Evolutionary conservation across 1,140 invertebrate species (phyloP).

Genomic region (Drosophila biarmipes): DNA sequence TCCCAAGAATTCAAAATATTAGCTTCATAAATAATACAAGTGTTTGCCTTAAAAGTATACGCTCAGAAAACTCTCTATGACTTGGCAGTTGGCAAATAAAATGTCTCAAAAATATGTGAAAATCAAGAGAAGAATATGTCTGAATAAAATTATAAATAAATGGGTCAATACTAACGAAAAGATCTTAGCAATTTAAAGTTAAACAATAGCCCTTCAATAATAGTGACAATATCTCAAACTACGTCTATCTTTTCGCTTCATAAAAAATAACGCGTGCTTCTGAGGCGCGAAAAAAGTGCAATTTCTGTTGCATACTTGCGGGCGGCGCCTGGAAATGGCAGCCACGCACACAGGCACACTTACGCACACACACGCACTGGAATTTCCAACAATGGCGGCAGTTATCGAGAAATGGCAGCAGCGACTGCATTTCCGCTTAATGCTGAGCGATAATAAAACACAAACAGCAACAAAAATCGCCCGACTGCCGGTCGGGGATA

Average conservation of each 20-base stretch:
- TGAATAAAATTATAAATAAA: neutral
- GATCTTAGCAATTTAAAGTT: neutral
- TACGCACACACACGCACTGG: conserved; percentile 1
- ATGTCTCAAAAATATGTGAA: neutral
- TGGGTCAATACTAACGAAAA: neutral
- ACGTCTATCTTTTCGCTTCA: conserved; percentile 2
- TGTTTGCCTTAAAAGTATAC: neutral
- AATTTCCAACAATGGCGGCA: conserved; percentile 38
- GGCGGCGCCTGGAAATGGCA: conserved; percentile 55
- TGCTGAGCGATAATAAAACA: conserved; percentile 79
- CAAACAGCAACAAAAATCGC: conserved; percentile 62
- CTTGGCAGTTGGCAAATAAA: neutral
- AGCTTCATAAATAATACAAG: neutral
- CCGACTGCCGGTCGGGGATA: conserved; percentile 49
- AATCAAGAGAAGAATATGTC: neutral
- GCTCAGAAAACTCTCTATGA: neutral
- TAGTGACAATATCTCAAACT: conserved; percentile 1
- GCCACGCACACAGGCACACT: conserved; percentile 21
- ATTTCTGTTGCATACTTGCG: conserved; percentile 71
- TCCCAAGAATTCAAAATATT: neutral
- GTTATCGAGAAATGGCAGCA: conserved; percentile 64
- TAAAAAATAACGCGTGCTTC: conserved; percentile 8
- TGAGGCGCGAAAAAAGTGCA: conserved; percentile 16
- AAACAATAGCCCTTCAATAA: neutral
- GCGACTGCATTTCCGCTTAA: conserved; percentile 78